These are phyloP conservation scores for Capromys pilorides DNA, from an alignment of 2,797 vertebrate genomes.

Conservation along the genomic window DNA sequence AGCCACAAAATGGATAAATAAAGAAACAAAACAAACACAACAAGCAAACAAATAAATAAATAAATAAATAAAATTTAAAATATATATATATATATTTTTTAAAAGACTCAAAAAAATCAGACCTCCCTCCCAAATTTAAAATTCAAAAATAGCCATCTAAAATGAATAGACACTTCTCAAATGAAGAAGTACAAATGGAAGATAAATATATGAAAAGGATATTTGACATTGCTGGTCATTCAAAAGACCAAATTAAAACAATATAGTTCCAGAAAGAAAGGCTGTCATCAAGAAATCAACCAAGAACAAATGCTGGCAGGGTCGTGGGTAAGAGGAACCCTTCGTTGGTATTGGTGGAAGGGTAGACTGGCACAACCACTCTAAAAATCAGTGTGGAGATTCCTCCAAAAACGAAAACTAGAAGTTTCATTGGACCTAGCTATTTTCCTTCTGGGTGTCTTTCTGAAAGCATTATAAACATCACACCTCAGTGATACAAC, in stretches of 20 bases:
- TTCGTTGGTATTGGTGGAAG: neutral
- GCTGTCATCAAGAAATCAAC: neutral
- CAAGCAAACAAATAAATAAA: no score
- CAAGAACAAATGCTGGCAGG: neutral
- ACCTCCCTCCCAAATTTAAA: neutral
- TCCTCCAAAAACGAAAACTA: neutral
- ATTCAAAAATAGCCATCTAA: neutral
- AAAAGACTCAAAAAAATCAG: neutral
- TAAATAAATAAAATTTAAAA: no score
- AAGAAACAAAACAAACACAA: no score
- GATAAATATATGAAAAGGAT: neutral
- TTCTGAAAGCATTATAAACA: neutral
- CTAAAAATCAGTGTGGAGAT: neutral
- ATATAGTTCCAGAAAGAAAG: neutral
- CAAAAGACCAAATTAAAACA: neutral
- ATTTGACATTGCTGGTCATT: neutral
- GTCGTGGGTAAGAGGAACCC: neutral
- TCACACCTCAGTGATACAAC: neutral
- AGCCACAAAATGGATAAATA: no score
- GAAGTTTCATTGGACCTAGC: neutral
- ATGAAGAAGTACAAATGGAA: neutral
- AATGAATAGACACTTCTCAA: neutral
- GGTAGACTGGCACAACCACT: neutral
- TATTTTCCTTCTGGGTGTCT: neutral
- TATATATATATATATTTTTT: neutral